Conservation (phyloP, 2,888 invertebrate species). For the Papilio demoleus region DNA sequence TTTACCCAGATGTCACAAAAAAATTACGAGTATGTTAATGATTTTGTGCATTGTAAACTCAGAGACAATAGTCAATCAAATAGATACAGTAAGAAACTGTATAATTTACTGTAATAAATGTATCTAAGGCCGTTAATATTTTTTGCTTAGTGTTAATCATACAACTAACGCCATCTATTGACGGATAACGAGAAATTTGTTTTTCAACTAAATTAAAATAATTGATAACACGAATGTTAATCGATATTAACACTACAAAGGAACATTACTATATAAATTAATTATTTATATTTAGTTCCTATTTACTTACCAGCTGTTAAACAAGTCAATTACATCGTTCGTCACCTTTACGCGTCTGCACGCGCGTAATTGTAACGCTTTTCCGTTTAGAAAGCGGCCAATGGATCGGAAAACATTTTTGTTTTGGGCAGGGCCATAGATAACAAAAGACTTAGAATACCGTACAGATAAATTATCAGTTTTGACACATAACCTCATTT, state of each 20-base stretch:
- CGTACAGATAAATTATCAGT: slow-evolving; percentile 23
- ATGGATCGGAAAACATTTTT: slow-evolving; percentile 64
- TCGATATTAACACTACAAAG: not conserved
- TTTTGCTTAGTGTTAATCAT: not conserved
- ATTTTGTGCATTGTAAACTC: too few relatives aligned
- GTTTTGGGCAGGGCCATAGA: slow-evolving; percentile 44
- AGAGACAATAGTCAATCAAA: too few relatives aligned
- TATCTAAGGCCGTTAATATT: too few relatives aligned
- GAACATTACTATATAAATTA: not conserved
- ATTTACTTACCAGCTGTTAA: not conserved
- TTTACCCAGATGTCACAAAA: too few relatives aligned
- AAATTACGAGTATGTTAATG: too few relatives aligned
- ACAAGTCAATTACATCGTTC: slow-evolving; percentile 32
- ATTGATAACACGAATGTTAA: not conserved
- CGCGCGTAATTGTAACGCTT: slow-evolving; percentile 67
- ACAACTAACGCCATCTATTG: slow-evolving; percentile 33
- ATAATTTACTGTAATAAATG: too few relatives aligned
- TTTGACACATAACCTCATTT: slow-evolving; percentile 17
- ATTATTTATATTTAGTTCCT: slow-evolving; percentile 1
- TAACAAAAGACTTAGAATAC: slow-evolving; percentile 5
- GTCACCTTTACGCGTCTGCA: slow-evolving; percentile 45
- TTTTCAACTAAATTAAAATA: not conserved
- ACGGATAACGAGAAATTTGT: not conserved
- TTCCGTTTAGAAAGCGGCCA: slow-evolving; percentile 72
- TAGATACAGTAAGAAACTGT: too few relatives aligned